Percentiles rank a stretch among this genome's conserved stretches.
Evolutionary conservation across 1,140 invertebrate genomes (phyloP).

Genomic region (Tribolium madens): DNA sequence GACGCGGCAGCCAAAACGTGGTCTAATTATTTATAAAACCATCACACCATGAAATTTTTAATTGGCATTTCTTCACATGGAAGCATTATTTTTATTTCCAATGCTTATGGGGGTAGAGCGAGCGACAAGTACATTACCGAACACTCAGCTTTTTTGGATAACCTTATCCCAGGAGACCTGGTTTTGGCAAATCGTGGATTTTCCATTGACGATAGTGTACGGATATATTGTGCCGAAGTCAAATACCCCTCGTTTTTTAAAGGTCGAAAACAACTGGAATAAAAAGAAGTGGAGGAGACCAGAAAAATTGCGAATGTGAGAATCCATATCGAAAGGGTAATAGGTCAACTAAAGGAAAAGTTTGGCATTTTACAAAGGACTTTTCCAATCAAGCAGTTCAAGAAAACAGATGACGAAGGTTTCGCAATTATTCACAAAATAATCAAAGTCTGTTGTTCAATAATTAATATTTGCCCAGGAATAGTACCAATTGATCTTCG

Average conservation of each 20-base stretch:
- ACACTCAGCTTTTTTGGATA: conserved; percentile 33
- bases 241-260: not conserved
- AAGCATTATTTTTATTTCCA: conserved; percentile 45
- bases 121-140: conserved; percentile 49
- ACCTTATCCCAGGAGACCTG: conserved; percentile 44
- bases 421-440: not conserved
- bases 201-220: not conserved
- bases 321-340: too few relatives aligned
- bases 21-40: conserved; percentile 54
- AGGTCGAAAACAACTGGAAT: not conserved
- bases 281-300: too few relatives aligned
- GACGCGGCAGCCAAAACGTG: conserved; percentile 29
- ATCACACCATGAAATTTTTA: conserved; percentile 52
- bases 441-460: not conserved
- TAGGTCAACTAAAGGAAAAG: not conserved
- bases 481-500: not conserved
- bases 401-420: not conserved
- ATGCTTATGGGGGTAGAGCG: conserved; percentile 48
- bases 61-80: conserved; percentile 52
- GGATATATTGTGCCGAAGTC: not conserved
- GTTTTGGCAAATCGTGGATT: conserved; percentile 52
- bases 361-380: not conserved
- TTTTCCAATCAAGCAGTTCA: not conserved
- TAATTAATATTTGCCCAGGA: not conserved
- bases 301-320: too few relatives aligned